These are phyloP conservation scores for Microcebus griseorufus DNA, from an alignment of 2,113 vertebrate species.

Conservation along the genomic window DNA sequence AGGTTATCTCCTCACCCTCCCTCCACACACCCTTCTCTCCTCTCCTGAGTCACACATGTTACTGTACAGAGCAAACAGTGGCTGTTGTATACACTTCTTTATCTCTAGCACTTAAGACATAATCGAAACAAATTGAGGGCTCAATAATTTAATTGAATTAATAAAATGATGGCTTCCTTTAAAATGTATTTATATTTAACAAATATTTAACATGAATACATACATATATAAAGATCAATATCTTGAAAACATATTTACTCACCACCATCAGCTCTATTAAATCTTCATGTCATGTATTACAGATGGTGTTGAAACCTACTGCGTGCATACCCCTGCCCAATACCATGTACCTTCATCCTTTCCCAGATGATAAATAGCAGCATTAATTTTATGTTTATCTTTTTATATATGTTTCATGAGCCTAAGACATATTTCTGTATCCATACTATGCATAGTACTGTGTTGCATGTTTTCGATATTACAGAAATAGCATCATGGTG, in stretches of 20 bases:
- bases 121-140: background rate
- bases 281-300: background rate
- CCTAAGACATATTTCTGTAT: background rate
- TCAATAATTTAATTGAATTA: background rate
- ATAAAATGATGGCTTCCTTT: background rate
- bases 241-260: background rate
- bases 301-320: too few species aligned
- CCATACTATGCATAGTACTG: background rate
- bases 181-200: background rate
- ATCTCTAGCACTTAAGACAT: background rate
- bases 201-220: background rate
- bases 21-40: background rate
- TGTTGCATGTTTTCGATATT: background rate
- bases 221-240: background rate
- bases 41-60: rapidly evolving
- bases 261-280: too few species aligned
- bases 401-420: background rate
- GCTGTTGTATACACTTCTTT: background rate
- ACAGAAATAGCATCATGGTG: background rate
- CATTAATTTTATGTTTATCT: background rate
- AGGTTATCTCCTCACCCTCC: background rate
- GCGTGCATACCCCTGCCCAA: background rate
- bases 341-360: background rate
- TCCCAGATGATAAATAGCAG: background rate
- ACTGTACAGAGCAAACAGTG: background rate